Evolutionary conservation across 2,888 invertebrate genomes (phyloP), one percentile per base, ranked within the genome.

Genomic region (Parapristionchus giblindavisi): DNA sequence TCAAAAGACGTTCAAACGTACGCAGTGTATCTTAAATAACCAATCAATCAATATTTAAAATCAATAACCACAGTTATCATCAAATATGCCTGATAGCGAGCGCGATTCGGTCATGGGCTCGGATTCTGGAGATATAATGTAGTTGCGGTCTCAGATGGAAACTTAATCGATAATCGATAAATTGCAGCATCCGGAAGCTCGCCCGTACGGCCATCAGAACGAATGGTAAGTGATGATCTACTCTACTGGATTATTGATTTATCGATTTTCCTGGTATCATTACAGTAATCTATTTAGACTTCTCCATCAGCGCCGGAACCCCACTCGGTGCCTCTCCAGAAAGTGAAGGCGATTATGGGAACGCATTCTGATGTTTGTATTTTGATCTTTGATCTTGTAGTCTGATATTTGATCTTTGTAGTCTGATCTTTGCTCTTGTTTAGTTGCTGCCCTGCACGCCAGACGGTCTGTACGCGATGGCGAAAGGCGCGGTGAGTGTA

Each of bases 391-490:
- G 27, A 8, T 36, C 24, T 40, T 2, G 36, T 36, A n/a, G 17
- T 63, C 1, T 17, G 11, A 6, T 1, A 29, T 5, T 38, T 38
- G 38, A 14, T 61, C 17, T 4, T 6, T n/a, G n/a, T n/a, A n/a
- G n/a, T n/a, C n/a, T n/a, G n/a, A n/a, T n/a, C n/a, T n/a, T n/a
- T n/a, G n/a, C n/a, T n/a, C n/a, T n/a, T n/a, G n/a, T n/a, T n/a
- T 75, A 77, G 40, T 38, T 74, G 21, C 32, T 75, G 52, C 63
- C 63, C 36, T 63, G 77, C 65, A 68, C 76, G 24, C 78, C 75
- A 6, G 79, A 81, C 56, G 77, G 73, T 27, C 54, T 79, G 27
- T 79, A 66, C 60, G 78, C 80, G 14, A 79, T 79, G 76, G 77
- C 79, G 36, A 80, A 78, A 58, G 80, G 77, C 3, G 56, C 80